Evolutionary conservation across 2,888 invertebrate species (phyloP), one percentile per base, ranked within the genome.

Genomic region (Euclidia mi): DNA sequence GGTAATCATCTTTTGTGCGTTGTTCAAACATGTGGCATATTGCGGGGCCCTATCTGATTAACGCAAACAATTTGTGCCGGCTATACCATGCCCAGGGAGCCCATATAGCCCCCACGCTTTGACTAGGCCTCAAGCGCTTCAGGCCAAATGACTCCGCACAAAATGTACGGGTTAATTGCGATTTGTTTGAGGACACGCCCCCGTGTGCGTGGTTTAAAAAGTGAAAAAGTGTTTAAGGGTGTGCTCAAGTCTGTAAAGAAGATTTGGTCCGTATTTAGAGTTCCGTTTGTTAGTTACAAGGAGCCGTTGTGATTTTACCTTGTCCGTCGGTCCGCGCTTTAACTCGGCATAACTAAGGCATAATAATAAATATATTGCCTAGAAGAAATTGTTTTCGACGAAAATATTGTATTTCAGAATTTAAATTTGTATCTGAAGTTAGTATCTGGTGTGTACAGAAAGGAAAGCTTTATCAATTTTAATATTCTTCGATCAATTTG

Each of bases 41-140:
- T 92, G 92, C 78, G 51, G 61, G 58, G 78, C 79, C 84, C 83
- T 91, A 91, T 90, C 90, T 88, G 91, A 91, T 91, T 92, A 92
- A 78, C 81, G 81, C 90, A 89, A 90, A 91, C 90, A 90, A 78
- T 78, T 78, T 78, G 81, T 81, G 81, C 80, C 78, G 74, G 71
- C 60, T 65, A n/a, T n/a, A n/a, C n/a, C n/a, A n/a, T n/a, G n/a
- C n/a, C 56, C 45, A 15, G 41, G 56, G 49, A 18, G 34, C 18
- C 29, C n/a, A 10, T 12, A 25, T 9, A 25, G 20, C 29, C 37
- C n/a, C 41, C 3, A 31, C 29, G 55, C 55, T 53, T 71, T 75
- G 67, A 60, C 64, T 57, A 53, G 52, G 46, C 20, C 45, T 18
- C 66, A 14, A n/a, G 49, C 66, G 74, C 80, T 70, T 38, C 50